These are phyloP conservation scores for Oncorhynchus masou DNA, from an alignment of 2,113 vertebrate genomes.

Conservation along the genomic window DNA sequence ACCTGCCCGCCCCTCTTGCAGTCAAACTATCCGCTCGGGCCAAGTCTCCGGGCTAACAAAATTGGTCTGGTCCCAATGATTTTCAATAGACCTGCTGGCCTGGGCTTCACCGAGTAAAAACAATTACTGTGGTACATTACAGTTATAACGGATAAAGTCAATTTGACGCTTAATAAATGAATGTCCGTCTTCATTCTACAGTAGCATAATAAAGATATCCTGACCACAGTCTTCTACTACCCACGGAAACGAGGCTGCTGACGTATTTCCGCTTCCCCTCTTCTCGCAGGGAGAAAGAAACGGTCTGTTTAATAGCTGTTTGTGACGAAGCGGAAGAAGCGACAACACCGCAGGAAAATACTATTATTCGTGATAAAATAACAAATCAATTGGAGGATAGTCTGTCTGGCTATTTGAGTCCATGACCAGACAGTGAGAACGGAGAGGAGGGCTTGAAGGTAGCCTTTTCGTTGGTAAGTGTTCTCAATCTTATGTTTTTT, in stretches of 20 bases:
- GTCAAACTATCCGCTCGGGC: too few relatives aligned
- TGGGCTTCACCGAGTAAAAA: too few relatives aligned
- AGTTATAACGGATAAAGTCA: too few relatives aligned
- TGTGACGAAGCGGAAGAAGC: slow-evolving; percentile 10
- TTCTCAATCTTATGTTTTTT: neutral
- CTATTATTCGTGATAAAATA: neutral
- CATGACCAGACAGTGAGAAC: slow-evolving; percentile 67
- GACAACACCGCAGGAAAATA: slow-evolving; percentile 18
- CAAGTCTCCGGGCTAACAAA: too few relatives aligned
- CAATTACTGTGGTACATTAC: too few relatives aligned
- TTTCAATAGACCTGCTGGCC: too few relatives aligned
- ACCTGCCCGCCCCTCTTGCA: too few relatives aligned
- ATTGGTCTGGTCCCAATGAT: too few relatives aligned
- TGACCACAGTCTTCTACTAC: too few relatives aligned
- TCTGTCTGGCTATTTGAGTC: slow-evolving; percentile 26
- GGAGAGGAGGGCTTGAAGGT: slow-evolving; percentile 60
- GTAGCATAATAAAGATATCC: too few relatives aligned
- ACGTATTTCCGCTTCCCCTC: slow-evolving; percentile 60
- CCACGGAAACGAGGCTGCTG: slow-evolving; percentile 72
- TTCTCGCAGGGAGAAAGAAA: slow-evolving; percentile 25
- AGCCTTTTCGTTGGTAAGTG: slow-evolving; percentile 71
- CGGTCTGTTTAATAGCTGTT: slow-evolving; percentile 6
- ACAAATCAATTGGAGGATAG: neutral
- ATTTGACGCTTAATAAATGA: too few relatives aligned
- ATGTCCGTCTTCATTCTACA: too few relatives aligned